A percentile compares a stretch with the other conserved stretches of the same genome.
Conservation (phyloP, 2,888 invertebrate genomes). For the Hemaris fuciformis region DNA sequence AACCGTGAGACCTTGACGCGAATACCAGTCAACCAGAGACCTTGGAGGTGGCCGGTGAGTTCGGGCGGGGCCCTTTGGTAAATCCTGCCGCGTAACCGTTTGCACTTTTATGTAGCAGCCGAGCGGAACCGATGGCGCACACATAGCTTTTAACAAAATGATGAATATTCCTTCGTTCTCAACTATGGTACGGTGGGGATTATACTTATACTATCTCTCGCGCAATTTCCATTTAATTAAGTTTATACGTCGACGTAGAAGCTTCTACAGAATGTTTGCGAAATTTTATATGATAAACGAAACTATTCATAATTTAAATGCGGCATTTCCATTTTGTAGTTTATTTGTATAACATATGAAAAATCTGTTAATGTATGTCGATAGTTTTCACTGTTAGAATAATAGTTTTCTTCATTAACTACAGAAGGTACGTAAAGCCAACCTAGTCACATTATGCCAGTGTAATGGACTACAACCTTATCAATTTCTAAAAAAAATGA, state of each 20-base stretch:
- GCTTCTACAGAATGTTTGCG: too few species aligned
- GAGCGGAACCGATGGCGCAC: neutral
- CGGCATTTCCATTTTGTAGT: too few species aligned
- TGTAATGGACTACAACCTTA: too few species aligned
- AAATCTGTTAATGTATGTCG: too few species aligned
- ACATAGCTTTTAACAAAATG: neutral
- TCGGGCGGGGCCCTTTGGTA: neutral
- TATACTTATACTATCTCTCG: neutral
- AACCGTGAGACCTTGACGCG: slow-evolving; percentile 35
- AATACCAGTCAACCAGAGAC: neutral
- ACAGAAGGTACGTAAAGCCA: too few species aligned
- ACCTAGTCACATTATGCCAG: too few species aligned
- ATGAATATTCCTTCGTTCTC: neutral
- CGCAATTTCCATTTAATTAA: neutral
- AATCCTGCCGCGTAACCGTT: neutral
- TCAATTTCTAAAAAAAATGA: too few species aligned
- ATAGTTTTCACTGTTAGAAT: too few species aligned
- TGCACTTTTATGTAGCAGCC: neutral
- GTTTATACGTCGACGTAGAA: neutral
- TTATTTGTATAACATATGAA: too few species aligned
- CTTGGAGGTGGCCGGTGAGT: neutral
- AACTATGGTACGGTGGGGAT: neutral
- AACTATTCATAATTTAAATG: too few species aligned
- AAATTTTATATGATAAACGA: too few species aligned
- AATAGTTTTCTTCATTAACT: too few species aligned